Evolutionary conservation across 2,113 vertebrate genomes (phyloP).

Genomic region (Neodon shergylaensis): DNA sequence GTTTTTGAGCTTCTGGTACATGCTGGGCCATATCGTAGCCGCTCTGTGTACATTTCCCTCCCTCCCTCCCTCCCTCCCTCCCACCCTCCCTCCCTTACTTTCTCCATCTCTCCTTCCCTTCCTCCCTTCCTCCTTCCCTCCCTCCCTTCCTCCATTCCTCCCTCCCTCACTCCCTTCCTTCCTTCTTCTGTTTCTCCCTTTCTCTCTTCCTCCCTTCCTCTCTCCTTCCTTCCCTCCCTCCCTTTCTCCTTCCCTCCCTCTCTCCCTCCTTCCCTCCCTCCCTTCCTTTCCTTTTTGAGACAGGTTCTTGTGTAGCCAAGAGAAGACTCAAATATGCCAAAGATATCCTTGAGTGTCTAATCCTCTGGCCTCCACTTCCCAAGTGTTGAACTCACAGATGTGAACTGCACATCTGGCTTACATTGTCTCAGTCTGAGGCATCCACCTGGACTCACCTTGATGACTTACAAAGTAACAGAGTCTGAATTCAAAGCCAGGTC

Average conservation of each 20-base stretch:
- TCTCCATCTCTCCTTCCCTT: accelerated
- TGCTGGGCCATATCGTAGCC: not conserved
- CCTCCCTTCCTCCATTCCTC: too few species aligned
- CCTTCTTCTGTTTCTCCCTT: not conserved
- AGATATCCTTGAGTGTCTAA: not conserved
- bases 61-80: too few species aligned
- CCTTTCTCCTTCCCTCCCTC: too few species aligned
- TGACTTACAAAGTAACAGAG: accelerated
- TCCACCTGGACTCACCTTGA: not conserved
- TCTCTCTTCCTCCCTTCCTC: too few species aligned
- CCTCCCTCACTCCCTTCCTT: too few species aligned
- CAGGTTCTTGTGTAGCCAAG: not conserved
- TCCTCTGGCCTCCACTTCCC: not conserved
- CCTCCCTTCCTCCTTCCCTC: too few species aligned
- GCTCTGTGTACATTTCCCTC: too few species aligned
- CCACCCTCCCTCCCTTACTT: not conserved
- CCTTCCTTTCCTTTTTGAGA: not conserved
- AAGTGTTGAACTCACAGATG: too few species aligned
- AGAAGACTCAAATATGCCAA: too few species aligned
- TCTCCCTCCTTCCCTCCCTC: not conserved
- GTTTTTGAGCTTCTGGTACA: not conserved
- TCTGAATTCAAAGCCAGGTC: not conserved
- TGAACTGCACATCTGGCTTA: not conserved
- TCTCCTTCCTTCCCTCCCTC: too few species aligned
- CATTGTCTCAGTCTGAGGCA: not conserved